phyloP scores from a whole-genome alignment of 2,888 invertebrate genomes.

The Oscheius myriophilus region DNA sequence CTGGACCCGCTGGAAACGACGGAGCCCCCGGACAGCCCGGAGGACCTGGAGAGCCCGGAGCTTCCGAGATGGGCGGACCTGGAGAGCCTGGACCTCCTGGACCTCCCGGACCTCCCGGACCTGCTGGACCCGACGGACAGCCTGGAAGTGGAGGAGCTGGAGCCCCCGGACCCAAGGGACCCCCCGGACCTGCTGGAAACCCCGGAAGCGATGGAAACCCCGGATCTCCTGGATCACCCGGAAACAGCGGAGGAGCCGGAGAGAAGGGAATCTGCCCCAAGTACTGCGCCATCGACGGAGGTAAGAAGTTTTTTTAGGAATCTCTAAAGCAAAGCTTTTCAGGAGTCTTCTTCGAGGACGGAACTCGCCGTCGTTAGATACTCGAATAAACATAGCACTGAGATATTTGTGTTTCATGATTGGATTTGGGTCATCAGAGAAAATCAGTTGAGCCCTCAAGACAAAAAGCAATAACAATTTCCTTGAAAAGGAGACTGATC shows the following conservation, averaged over 20 bases:
- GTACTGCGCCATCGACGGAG: slow-evolving; percentile 57
- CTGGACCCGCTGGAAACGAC: slow-evolving; percentile 38
- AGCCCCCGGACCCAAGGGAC: slow-evolving; percentile 52
- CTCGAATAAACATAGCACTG: neutral
- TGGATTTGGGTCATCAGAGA: no score
- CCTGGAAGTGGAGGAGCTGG: slow-evolving; percentile 38
- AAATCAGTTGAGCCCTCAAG: no score
- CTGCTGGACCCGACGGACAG: slow-evolving; percentile 42
- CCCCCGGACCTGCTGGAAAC: slow-evolving; percentile 51
- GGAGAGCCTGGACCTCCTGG: slow-evolving; percentile 50
- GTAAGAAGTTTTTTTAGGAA: slow-evolving; percentile 63
- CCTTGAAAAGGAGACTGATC: no score
- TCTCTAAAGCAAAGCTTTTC: slow-evolving; percentile 51
- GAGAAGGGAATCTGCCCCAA: slow-evolving; percentile 62
- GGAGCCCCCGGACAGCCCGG: slow-evolving; percentile 49
- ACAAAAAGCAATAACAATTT: no score
- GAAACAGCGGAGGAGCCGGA: slow-evolving; percentile 47
- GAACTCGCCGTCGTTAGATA: slow-evolving; percentile 48
- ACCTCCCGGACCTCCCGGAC: slow-evolving; percentile 46
- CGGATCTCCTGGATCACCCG: slow-evolving; percentile 49
- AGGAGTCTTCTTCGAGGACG: slow-evolving; percentile 68
- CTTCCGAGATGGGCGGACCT: slow-evolving; percentile 15
- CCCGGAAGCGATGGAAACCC: slow-evolving; percentile 58
- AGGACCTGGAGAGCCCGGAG: slow-evolving; percentile 31
- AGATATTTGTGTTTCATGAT: no score